Percentiles rank a stretch among this genome's conserved stretches.
phyloP scores from a whole-genome alignment of 1,140 invertebrate species.

The Drosophila sechellia region DNA sequence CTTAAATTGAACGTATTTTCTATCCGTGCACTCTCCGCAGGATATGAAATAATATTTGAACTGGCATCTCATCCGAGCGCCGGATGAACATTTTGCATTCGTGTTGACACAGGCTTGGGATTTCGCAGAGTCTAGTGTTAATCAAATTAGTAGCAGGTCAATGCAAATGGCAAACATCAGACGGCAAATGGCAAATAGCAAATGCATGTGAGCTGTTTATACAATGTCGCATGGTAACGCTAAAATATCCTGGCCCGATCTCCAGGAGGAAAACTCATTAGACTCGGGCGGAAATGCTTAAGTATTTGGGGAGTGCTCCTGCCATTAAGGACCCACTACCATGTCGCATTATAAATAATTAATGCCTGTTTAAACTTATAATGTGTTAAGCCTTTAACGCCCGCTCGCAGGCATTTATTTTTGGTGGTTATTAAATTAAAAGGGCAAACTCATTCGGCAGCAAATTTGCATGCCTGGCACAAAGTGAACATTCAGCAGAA shows the following conservation, averaged over 20 bases:
- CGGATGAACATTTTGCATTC: constrained; percentile 61
- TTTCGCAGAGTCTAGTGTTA: constrained; percentile 36
- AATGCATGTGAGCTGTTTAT: constrained; percentile 63
- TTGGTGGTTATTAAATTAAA: constrained; percentile 35
- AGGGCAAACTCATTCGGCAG: constrained; percentile 4
- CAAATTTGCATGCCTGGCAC: neutral
- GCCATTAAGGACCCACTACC: constrained; percentile 14
- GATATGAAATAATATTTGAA: constrained; percentile 79
- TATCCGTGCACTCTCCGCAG: constrained; percentile 45
- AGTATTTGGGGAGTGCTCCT: constrained; percentile 9
- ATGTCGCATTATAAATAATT: constrained; percentile 62
- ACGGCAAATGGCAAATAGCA: constrained; percentile 57
- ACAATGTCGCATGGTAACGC: constrained; percentile 21
- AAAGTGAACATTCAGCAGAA: constrained; percentile 52
- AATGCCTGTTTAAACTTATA: constrained; percentile 62
- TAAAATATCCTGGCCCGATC: constrained; percentile 2
- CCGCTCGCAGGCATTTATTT: constrained; percentile 30
- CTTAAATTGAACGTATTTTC: neutral
- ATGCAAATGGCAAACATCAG: constrained; percentile 39
- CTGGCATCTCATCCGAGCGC: constrained; percentile 42
- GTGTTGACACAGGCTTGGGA: constrained; percentile 47
- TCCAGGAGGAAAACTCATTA: constrained; percentile 28
- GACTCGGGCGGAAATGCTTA: constrained; percentile 22
- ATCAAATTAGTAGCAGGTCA: constrained; percentile 74
- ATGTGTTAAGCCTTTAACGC: constrained; percentile 59